Conservation (phyloP, 2,113 vertebrate genomes). For the Gorilla gorilla region DNA sequence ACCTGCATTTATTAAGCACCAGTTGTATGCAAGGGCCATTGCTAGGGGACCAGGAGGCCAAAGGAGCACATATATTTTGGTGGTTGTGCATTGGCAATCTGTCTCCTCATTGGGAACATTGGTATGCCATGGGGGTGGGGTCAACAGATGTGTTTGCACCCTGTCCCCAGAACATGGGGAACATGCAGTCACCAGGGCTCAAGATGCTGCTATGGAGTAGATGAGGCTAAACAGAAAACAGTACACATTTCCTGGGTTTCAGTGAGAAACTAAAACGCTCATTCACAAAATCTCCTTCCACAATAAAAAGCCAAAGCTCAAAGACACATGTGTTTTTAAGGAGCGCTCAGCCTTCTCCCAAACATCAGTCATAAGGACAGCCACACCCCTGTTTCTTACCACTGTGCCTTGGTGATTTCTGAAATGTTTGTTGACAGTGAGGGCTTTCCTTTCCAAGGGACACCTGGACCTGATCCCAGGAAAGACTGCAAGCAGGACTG, state of each 20-base stretch:
- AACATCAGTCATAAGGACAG: no score
- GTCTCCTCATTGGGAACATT: no score
- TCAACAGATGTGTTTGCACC: no score
- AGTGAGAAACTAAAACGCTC: fast-evolving
- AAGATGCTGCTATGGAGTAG: fast-evolving
- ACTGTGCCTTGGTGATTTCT: background rate
- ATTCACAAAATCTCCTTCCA: fast-evolving
- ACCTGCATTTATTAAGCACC: background rate
- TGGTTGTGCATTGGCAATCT: background rate
- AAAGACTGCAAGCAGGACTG: background rate
- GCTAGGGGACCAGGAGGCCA: fast-evolving
- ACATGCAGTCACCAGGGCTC: background rate
- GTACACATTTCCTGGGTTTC: background rate
- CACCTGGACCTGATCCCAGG: background rate
- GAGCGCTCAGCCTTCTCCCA: background rate
- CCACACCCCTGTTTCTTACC: background rate
- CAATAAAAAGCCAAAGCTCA: no score
- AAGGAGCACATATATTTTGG: fast-evolving
- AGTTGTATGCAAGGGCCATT: background rate
- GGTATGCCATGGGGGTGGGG: fast-evolving
- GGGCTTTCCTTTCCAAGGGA: background rate
- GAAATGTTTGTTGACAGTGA: fast-evolving
- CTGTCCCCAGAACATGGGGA: fast-evolving
- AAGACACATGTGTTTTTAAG: fast-evolving
- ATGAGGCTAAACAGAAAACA: fast-evolving